Conservation (phyloP, 2,888 invertebrate species). For the Epinotia ramella region DNA sequence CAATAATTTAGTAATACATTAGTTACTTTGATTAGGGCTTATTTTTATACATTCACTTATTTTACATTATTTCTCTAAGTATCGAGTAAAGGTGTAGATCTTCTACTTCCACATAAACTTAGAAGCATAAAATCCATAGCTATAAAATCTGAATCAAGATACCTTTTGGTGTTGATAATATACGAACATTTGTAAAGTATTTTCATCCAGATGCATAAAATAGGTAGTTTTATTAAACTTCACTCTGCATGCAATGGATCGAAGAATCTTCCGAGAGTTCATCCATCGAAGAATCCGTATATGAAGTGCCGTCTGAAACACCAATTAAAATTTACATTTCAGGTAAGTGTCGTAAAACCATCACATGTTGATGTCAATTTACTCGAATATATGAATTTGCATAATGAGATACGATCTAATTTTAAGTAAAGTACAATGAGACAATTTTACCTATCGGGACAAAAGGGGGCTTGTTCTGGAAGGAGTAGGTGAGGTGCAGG, state of each 20-base stretch:
- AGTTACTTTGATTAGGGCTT: slow-evolving; percentile 28
- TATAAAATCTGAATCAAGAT: neutral
- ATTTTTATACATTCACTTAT: slow-evolving; percentile 32
- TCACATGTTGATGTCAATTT: neutral
- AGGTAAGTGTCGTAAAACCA: neutral
- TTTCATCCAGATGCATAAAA: neutral
- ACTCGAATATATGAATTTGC: neutral
- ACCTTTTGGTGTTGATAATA: neutral
- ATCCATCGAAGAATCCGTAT: slow-evolving; percentile 93
- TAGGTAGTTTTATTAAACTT: slow-evolving; percentile 80
- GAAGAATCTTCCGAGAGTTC: slow-evolving; percentile 95
- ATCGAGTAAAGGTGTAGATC: neutral
- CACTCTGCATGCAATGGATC: slow-evolving; percentile 93
- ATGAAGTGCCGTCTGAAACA: slow-evolving; percentile 78
- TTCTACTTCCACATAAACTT: neutral
- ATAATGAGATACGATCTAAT: too few species aligned
- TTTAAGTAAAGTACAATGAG: neutral
- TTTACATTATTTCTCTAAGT: slow-evolving; percentile 25
- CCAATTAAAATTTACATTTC: neutral
- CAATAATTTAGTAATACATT: slow-evolving; percentile 58
- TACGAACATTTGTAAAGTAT: neutral
- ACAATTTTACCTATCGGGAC: slow-evolving; percentile 85
- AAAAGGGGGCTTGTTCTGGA: slow-evolving; percentile 92
- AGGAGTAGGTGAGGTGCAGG: slow-evolving; percentile 94
- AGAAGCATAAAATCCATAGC: neutral